Evolutionary conservation across 2,888 invertebrate species (phyloP).

Genomic region (Pseudococcus viburni): DNA sequence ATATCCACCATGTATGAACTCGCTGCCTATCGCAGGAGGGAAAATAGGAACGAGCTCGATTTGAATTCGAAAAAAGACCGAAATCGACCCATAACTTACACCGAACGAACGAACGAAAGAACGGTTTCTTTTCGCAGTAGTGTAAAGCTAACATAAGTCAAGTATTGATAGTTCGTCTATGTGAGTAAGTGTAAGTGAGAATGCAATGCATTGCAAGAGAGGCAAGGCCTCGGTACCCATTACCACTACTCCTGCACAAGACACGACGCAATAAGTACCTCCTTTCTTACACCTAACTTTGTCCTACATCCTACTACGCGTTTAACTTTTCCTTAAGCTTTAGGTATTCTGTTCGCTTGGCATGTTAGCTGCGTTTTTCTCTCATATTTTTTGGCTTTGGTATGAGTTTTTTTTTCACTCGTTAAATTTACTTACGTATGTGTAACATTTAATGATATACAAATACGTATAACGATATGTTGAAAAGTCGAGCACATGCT

Average conservation of each 20-base stretch:
- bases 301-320: background rate
- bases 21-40: background rate
- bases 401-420: background rate
- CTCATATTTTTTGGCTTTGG: background rate
- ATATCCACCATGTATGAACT: background rate
- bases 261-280: background rate
- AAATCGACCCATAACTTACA: background rate
- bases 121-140: background rate
- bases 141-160: background rate
- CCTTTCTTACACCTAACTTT: background rate
- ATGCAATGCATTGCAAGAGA: background rate
- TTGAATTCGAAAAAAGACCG: background rate
- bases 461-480: background rate
- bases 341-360: background rate
- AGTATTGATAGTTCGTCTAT: background rate
- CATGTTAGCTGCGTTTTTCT: background rate
- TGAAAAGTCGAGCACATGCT: background rate
- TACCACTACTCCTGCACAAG: slow-evolving; percentile 36
- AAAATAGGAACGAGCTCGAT: background rate
- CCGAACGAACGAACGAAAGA: background rate
- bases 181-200: background rate
- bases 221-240: slow-evolving; percentile 12
- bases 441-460: too few relatives aligned
- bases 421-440: too few relatives aligned
- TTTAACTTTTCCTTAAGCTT: background rate